A percentile compares a stretch with the other conserved stretches of the same genome.
phyloP scores from a whole-genome alignment of 2,888 invertebrate species.

The Epirrhoe alternata region DNA sequence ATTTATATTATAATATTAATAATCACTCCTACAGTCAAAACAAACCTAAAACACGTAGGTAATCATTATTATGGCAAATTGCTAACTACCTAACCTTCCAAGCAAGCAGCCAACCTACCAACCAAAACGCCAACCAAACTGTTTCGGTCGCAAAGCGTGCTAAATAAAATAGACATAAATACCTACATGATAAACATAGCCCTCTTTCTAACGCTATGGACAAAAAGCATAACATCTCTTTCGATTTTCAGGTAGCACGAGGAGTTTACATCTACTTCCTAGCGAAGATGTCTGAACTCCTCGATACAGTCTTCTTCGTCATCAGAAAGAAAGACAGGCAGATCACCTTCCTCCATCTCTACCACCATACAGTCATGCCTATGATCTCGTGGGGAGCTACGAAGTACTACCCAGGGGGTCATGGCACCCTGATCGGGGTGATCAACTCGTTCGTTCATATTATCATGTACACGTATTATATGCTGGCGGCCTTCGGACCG shows the following conservation, averaged over 20 bases:
- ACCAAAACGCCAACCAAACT: no score
- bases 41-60: no score
- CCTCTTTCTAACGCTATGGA: background rate
- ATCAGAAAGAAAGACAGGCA: constrained; percentile 95
- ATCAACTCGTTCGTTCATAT: constrained; percentile 98
- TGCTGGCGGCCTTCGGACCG: constrained; percentile 95
- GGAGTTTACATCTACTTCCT: constrained; percentile 94
- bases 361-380: constrained; percentile 98
- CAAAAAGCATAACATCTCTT: no score
- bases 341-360: constrained; percentile 95
- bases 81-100: no score
- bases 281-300: constrained; percentile 94
- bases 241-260: constrained; percentile 83
- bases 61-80: no score
- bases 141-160: no score
- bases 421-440: constrained; percentile 95
- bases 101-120: no score
- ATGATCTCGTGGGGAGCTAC: constrained; percentile 97
- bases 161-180: no score
- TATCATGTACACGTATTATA: constrained; percentile 97
- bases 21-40: no score
- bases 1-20: no score
- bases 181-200: no score
- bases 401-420: constrained; percentile 94
- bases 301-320: constrained; percentile 97